These are phyloP conservation scores for Nematopogon swammerdamellus DNA, from an alignment of 2,888 invertebrate species.

Conservation along the genomic window DNA sequence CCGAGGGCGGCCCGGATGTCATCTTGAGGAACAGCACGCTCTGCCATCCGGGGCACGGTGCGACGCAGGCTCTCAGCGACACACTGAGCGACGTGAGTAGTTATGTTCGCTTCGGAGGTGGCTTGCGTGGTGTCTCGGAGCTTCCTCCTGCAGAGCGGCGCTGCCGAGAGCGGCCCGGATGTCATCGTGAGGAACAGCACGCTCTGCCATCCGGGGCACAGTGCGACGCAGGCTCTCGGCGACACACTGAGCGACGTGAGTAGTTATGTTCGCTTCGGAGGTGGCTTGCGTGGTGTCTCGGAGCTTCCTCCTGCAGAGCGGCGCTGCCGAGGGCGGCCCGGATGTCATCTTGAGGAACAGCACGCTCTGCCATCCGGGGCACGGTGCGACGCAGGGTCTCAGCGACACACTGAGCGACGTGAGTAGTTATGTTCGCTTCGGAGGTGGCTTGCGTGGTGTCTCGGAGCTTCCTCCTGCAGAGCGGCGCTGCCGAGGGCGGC, in stretches of 20 bases:
- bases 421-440: conserved; percentile 16
- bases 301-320: conserved; percentile 22
- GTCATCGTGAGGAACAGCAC: conserved; percentile 51
- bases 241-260: conserved; percentile 63
- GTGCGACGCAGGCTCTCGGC: conserved; percentile 65
- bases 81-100: conserved; percentile 68
- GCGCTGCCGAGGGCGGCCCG: conserved; percentile 42
- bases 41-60: conserved; percentile 84
- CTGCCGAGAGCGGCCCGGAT: conserved; percentile 36
- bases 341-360: conserved; percentile 45
- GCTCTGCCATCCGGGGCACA: conserved; percentile 72
- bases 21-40: conserved; percentile 64
- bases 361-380: conserved; percentile 70
- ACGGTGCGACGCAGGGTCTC: conserved; percentile 66
- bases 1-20: conserved; percentile 32
- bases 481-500: conserved; percentile 47
- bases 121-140: conserved; percentile 52
- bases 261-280: conserved; percentile 17
- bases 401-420: conserved; percentile 65
- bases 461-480: conserved; percentile 17
- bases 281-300: conserved; percentile 57
- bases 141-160: conserved; percentile 24
- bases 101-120: conserved; percentile 25
- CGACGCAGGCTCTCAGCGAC: conserved; percentile 70
- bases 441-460: conserved; percentile 60